Percentiles rank a stretch among this genome's conserved stretches.
These are phyloP conservation scores for Dendrolimus pini DNA, from an alignment of 2,888 invertebrate species.

Conservation along the genomic window DNA sequence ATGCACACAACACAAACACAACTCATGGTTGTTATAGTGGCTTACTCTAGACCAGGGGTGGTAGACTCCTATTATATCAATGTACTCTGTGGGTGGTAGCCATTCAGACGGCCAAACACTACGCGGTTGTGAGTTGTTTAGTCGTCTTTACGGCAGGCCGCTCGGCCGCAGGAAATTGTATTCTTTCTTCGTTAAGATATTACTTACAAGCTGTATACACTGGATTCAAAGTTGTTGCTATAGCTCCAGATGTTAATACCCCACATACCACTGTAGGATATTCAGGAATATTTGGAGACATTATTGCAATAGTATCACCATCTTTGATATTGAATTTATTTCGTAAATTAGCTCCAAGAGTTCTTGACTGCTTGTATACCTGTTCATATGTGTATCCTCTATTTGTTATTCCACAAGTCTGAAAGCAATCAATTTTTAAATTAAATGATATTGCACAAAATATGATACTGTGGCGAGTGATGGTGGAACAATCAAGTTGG, in stretches of 20 bases:
- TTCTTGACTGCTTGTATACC: conserved; percentile 73
- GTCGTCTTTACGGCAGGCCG: too few species aligned
- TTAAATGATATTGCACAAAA: too few species aligned
- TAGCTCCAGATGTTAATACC: conserved; percentile 78
- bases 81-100: too few species aligned
- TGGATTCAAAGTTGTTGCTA: conserved; percentile 83
- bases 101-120: too few species aligned
- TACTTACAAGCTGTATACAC: conserved; percentile 77
- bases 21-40: too few species aligned
- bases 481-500: too few species aligned
- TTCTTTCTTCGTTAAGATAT: not conserved
- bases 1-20: too few species aligned
- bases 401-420: conserved; percentile 83
- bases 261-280: conserved; percentile 79
- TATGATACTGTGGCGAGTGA: too few species aligned
- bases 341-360: conserved; percentile 77
- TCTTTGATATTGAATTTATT: conserved; percentile 76
- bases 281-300: conserved; percentile 84
- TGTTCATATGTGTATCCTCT: conserved; percentile 81
- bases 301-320: conserved; percentile 79
- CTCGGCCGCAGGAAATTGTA: too few species aligned
- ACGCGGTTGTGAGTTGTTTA: too few species aligned
- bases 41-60: too few species aligned
- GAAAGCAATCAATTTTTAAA: conserved; percentile 16
- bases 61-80: too few species aligned